phyloP scores from a whole-genome alignment of 2,113 vertebrate species.

The Dicerorhinus sumatrensis region DNA sequence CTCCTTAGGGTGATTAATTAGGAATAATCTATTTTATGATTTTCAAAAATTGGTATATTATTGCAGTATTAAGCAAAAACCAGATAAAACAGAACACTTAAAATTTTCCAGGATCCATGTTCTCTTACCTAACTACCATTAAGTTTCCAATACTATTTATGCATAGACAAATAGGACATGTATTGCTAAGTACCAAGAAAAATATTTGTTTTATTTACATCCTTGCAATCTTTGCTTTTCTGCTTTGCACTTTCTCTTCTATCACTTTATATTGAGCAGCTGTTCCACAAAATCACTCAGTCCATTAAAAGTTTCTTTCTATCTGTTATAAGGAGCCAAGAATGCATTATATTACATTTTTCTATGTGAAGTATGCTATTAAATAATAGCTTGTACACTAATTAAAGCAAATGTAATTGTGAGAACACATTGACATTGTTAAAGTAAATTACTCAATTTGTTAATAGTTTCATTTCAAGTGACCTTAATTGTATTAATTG shows the following conservation, averaged over 20 bases:
- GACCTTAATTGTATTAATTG: conserved; percentile 91
- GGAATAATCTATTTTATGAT: neutral
- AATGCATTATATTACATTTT: conserved; percentile 85
- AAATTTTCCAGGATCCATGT: neutral
- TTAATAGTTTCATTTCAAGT: conserved; percentile 90
- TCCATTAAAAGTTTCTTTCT: conserved; percentile 82
- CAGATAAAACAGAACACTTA: conserved; percentile 4
- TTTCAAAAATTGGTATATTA: conserved; percentile 30
- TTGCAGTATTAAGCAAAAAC: neutral
- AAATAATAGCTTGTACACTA: conserved; percentile 89
- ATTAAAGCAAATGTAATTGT: conserved; percentile 89
- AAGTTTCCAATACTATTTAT: neutral
- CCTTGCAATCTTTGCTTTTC: conserved; percentile 64
- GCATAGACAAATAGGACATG: neutral
- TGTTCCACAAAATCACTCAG: conserved; percentile 67
- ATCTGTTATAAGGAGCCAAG: conserved; percentile 81
- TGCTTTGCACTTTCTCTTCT: conserved; percentile 49
- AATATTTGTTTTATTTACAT: conserved; percentile 64
- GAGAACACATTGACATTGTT: conserved; percentile 89
- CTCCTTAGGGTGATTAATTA: neutral
- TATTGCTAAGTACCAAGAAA: neutral
- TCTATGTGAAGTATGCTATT: conserved; percentile 84
- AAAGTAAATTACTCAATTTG: conserved; percentile 88
- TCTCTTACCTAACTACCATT: neutral
- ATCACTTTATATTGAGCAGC: conserved; percentile 53